A percentile compares a stretch with the other conserved stretches of the same genome.
phyloP scores from a whole-genome alignment of 2,797 vertebrate genomes.

The Urocyon cinereoargenteus region DNA sequence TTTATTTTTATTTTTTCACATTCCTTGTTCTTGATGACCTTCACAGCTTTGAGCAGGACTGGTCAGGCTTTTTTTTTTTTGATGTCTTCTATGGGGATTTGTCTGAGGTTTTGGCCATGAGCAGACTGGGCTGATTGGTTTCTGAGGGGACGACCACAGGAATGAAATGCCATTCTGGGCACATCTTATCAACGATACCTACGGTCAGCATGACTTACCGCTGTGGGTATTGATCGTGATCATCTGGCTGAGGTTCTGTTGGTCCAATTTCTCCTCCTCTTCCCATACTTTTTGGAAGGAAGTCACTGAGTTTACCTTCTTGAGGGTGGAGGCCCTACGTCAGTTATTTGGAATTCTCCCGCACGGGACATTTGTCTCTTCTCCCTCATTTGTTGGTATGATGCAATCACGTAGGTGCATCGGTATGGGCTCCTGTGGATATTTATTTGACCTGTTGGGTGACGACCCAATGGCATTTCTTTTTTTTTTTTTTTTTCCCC shows the following conservation, averaged over 20 bases:
- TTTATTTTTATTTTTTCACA: neutral
- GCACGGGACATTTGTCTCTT: neutral
- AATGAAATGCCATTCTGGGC: neutral
- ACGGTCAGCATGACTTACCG: fast-evolving
- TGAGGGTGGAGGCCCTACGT: neutral
- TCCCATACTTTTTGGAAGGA: neutral
- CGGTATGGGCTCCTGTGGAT: neutral
- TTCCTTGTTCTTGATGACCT: neutral
- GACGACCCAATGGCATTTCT: too few species aligned
- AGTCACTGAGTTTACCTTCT: neutral
- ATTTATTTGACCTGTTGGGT: neutral
- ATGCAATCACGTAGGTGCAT: neutral
- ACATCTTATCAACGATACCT: too few species aligned
- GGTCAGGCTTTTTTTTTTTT: neutral
- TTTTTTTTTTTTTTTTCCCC: too few species aligned
- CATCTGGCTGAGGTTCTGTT: neutral
- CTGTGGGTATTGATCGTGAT: fast-evolving
- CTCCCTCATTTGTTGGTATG: fast-evolving
- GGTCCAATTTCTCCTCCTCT: neutral
- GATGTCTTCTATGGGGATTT: neutral
- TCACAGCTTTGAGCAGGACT: neutral
- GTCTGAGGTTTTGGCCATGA: neutral
- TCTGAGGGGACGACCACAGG: neutral
- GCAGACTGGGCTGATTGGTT: neutral
- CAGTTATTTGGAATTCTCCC: neutral